Percentiles rank a stretch among this genome's conserved stretches.
Conservation (phyloP, 2,888 invertebrate species). For the Mythimna lalbum region DNA sequence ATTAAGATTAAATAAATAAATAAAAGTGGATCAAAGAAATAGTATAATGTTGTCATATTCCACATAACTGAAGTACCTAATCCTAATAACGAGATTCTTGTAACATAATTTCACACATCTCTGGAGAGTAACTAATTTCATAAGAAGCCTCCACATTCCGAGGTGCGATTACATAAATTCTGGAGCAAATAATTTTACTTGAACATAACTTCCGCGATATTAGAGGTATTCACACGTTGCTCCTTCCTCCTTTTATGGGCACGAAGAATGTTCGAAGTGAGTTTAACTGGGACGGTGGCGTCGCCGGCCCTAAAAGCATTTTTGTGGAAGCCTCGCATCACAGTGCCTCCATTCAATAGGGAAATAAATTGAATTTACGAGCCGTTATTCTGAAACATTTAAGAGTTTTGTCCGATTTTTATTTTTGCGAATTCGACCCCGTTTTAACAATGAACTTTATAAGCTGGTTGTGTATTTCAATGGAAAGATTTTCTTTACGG, state of each 20-base stretch:
- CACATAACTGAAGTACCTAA: conserved; percentile 3
- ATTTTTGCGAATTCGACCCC: conserved; percentile 11
- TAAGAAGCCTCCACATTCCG: conserved; percentile 45
- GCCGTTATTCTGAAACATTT: conserved; percentile 65
- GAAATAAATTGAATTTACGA: conserved; percentile 80
- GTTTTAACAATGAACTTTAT: conserved; percentile 22
- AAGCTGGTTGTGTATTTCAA: neutral
- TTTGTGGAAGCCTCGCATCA: conserved; percentile 76
- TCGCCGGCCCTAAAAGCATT: conserved; percentile 77
- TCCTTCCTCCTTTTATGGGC: conserved; percentile 71
- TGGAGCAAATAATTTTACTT: conserved; percentile 67
- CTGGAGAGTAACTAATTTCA: conserved; percentile 50
- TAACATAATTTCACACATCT: conserved; percentile 42
- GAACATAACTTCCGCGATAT: conserved; percentile 69
- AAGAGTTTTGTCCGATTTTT: conserved; percentile 64
- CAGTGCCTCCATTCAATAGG: conserved; percentile 77
- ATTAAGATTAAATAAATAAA: no score
- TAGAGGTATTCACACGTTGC: conserved; percentile 75
- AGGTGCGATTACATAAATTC: conserved; percentile 70
- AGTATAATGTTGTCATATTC: conserved; percentile 8
- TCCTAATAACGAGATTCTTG: conserved; percentile 7
- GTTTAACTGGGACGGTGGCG: conserved; percentile 70
- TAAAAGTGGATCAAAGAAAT: conserved; percentile 23
- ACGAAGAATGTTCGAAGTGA: conserved; percentile 77
- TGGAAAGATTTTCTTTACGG: neutral